phyloP scores from a whole-genome alignment of 2,113 vertebrate genomes.

The Rhinolophus sinicus region DNA sequence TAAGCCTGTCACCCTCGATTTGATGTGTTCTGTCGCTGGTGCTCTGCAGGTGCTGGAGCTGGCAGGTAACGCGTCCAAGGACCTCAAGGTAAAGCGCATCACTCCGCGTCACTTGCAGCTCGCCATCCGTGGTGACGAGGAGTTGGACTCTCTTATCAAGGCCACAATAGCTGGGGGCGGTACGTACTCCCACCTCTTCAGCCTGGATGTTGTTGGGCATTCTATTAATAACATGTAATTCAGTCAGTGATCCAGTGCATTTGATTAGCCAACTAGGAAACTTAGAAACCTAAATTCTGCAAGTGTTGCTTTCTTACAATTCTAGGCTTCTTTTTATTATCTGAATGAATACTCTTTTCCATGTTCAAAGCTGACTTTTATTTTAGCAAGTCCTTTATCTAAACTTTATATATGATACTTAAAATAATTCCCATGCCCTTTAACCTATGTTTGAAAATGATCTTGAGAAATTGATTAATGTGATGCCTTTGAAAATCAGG shows the following conservation, averaged over 20 bases:
- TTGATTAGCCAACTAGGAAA: background rate
- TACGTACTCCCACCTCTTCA: conserved; percentile 72
- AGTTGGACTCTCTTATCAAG: conserved; percentile 98
- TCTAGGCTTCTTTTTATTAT: background rate
- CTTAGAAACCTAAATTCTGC: background rate
- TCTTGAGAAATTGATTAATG: background rate
- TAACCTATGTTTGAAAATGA: background rate
- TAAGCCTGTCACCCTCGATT: background rate
- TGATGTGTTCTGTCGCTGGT: background rate
- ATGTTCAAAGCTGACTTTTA: background rate
- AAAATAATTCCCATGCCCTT: background rate
- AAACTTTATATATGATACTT: background rate
- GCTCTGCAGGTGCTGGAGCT: conserved; percentile 94
- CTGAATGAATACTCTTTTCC: background rate
- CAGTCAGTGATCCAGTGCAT: background rate
- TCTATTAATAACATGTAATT: background rate
- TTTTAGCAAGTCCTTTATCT: background rate
- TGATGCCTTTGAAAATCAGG: background rate
- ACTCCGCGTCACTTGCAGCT: conserved; percentile 98
- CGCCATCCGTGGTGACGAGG: conserved; percentile 97
- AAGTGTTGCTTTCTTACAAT: background rate
- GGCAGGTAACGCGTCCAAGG: conserved; percentile 98
- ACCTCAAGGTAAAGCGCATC: conserved; percentile 98
- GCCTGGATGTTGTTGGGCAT: background rate
- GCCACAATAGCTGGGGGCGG: conserved; percentile 98